These are phyloP conservation scores for Timandra comae DNA, from an alignment of 2,888 invertebrate genomes.

Conservation along the genomic window DNA sequence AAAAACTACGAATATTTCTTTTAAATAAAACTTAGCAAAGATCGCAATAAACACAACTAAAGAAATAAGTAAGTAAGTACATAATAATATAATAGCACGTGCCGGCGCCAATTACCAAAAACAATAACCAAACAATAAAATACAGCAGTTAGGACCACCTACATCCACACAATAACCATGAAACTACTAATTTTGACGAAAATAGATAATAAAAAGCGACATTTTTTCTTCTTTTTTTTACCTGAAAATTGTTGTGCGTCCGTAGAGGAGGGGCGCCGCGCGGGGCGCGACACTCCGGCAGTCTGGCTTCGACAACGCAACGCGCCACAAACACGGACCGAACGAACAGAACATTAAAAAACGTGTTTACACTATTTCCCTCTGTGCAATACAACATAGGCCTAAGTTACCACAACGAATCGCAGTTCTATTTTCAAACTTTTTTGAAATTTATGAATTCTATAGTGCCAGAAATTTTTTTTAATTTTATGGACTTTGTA, in stretches of 20 bases:
- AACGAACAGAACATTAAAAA: slow-evolving; percentile 18
- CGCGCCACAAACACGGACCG: slow-evolving; percentile 34
- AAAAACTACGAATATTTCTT: too few species aligned
- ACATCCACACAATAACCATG: slow-evolving; percentile 11
- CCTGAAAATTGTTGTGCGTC: slow-evolving; percentile 48
- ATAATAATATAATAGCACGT: neutral
- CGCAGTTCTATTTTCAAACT: slow-evolving; percentile 14
- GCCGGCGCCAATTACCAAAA: too few species aligned
- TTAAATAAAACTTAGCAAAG: too few species aligned
- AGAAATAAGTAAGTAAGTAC: neutral
- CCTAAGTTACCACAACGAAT: slow-evolving; percentile 40
- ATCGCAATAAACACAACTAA: too few species aligned
- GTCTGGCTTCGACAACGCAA: slow-evolving; percentile 48
- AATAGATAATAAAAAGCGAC: slow-evolving; percentile 24
- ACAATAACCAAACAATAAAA: too few species aligned
- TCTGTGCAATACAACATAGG: slow-evolving; percentile 28
- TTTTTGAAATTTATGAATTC: slow-evolving; percentile 19
- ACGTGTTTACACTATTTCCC: slow-evolving; percentile 22
- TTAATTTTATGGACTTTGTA: slow-evolving; percentile 23
- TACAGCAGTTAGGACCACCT: slow-evolving; percentile 17
- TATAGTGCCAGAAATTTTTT: slow-evolving; percentile 24
- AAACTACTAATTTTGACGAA: slow-evolving; percentile 17
- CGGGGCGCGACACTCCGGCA: slow-evolving; percentile 58
- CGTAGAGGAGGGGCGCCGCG: slow-evolving; percentile 47
- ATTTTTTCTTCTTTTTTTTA: slow-evolving; percentile 48